Percentiles rank a stretch among this genome's conserved stretches.
Evolutionary conservation across 2,888 invertebrate species (phyloP).

Genomic region (Odontocolon sp.): DNA sequence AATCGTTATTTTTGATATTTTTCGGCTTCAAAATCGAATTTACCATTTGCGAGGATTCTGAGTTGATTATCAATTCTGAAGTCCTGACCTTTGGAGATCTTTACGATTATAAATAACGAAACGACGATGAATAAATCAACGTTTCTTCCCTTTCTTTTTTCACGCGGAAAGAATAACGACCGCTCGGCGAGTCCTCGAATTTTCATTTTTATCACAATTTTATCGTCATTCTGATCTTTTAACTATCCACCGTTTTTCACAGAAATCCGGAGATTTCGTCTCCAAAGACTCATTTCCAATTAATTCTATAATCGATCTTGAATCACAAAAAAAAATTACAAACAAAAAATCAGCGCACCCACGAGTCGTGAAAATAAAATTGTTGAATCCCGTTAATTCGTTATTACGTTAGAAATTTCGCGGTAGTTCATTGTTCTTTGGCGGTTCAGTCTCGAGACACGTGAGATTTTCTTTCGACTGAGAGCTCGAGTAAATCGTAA

Average conservation of each 20-base stretch:
- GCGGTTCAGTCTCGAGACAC: conserved; percentile 63
- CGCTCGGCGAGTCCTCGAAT: not conserved
- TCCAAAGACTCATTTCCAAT: not conserved
- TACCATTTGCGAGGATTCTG: conserved; percentile 80
- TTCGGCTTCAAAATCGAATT: conserved; percentile 52
- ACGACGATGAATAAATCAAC: not conserved
- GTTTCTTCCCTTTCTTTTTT: not conserved
- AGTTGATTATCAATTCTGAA: conserved; percentile 81
- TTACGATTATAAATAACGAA: conserved; percentile 6
- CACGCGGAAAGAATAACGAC: not conserved
- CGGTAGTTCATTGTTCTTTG: conserved; percentile 55
- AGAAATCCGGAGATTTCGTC: not conserved
- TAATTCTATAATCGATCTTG: not conserved
- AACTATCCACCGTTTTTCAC: not conserved
- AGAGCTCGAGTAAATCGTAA: conserved; percentile 71
- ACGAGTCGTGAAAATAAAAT: not conserved
- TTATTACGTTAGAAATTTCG: not conserved
- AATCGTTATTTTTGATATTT: no score
- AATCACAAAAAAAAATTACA: not conserved
- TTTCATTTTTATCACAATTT: conserved; percentile 4
- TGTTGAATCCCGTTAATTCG: not conserved
- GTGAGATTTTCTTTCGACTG: conserved; percentile 71
- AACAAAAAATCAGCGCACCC: not conserved
- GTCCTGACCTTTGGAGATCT: conserved; percentile 41
- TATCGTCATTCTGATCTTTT: not conserved